phyloP scores from a whole-genome alignment of 2,888 invertebrate species.

The Boloria euphrosyne region DNA sequence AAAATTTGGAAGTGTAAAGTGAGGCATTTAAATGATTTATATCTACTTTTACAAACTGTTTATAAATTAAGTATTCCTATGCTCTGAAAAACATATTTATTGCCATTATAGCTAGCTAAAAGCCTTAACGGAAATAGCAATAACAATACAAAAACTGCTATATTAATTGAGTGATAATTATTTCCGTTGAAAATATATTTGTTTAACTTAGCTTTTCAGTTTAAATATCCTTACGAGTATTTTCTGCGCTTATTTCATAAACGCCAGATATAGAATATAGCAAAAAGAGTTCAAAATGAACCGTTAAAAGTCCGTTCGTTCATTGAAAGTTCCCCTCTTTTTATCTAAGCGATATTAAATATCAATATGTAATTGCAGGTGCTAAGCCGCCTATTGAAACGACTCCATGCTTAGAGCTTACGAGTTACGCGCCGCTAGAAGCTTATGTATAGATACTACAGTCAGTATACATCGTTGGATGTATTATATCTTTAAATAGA shows the following conservation, averaged over 20 bases:
- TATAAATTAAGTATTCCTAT: no score
- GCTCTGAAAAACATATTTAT: no score
- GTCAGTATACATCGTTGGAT: neutral
- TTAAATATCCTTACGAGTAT: no score
- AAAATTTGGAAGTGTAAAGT: constrained; percentile 10
- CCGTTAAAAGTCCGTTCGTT: neutral
- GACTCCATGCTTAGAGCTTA: neutral
- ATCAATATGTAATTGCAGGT: constrained; percentile 2
- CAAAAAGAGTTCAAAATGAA: no score
- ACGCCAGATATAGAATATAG: no score
- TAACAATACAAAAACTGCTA: no score
- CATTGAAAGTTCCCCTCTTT: neutral
- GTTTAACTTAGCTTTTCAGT: no score
- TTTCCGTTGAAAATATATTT: no score
- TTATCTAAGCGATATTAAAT: constrained; percentile 8
- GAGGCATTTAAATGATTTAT: constrained; percentile 14
- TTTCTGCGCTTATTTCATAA: no score
- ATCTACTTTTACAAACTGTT: neutral
- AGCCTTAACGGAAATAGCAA: no score
- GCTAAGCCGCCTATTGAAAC: constrained; percentile 14
- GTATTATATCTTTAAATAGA: neutral
- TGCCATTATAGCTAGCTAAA: no score
- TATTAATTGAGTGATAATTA: no score
- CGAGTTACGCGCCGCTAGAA: neutral
- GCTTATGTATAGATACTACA: neutral